A percentile compares a stretch with the other conserved stretches of the same genome.
Evolutionary conservation across 2,797 vertebrate genomes (phyloP).

Genomic region (Arrhamphus sclerolepis): DNA sequence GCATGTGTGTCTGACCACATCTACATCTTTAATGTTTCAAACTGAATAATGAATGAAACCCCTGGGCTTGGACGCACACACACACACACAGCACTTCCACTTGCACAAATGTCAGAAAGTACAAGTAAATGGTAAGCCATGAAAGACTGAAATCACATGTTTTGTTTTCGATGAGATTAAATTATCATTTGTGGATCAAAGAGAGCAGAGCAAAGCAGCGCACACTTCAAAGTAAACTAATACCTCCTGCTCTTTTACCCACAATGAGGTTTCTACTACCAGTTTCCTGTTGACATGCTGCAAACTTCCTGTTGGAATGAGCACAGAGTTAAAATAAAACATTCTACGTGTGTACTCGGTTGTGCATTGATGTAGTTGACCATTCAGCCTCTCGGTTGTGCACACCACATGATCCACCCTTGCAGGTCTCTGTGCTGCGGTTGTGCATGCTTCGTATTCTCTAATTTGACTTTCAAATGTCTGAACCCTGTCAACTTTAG

Average conservation of each 20-base stretch:
- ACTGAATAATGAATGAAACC: constrained; percentile 80
- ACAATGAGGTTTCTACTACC: constrained; percentile 20
- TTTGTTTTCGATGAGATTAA: constrained; percentile 11
- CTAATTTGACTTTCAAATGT: constrained; percentile 74
- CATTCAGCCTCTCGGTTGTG: constrained; percentile 8
- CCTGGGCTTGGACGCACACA: constrained; percentile 46
- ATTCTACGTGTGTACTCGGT: constrained; percentile 12
- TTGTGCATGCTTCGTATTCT: constrained; percentile 52
- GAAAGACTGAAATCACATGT: background rate
- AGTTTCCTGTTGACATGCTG: constrained; percentile 65
- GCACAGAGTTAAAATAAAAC: constrained; percentile 13
- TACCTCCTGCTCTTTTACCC: constrained; percentile 11
- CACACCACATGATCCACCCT: background rate
- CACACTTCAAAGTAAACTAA: constrained; percentile 22
- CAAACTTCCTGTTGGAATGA: constrained; percentile 51
- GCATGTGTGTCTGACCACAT: constrained; percentile 75
- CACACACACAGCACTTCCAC: constrained; percentile 33
- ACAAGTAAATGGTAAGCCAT: constrained; percentile 11
- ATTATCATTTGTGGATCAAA: constrained; percentile 26
- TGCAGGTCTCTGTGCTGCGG: constrained; percentile 28
- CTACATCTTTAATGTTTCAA: constrained; percentile 82
- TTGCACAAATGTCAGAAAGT: constrained; percentile 32
- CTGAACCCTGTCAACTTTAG: constrained; percentile 51
- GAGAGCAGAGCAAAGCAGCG: constrained; percentile 15
- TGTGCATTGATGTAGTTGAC: constrained; percentile 1